Percentiles rank a stretch among this genome's conserved stretches.
Conservation (phyloP, 2,888 invertebrate species). For the Archips crataeganus region DNA sequence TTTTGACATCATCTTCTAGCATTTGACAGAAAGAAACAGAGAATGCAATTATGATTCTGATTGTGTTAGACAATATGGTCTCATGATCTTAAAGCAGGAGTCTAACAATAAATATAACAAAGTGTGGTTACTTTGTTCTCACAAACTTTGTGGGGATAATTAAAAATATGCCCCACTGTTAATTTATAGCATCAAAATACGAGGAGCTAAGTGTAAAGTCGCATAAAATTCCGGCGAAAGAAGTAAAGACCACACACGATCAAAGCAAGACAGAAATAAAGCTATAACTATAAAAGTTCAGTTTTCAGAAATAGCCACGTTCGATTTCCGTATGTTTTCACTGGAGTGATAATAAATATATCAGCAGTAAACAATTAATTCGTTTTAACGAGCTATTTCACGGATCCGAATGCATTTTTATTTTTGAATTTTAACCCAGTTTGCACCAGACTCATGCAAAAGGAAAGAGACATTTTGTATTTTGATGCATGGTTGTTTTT, state of each 20-base stretch:
- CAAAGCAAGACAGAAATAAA: slow-evolving; percentile 65
- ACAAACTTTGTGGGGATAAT: neutral
- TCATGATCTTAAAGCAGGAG: neutral
- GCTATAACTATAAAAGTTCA: slow-evolving; percentile 70
- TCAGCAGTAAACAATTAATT: slow-evolving; percentile 72
- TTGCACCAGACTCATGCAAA: slow-evolving; percentile 27
- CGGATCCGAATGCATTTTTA: slow-evolving; percentile 56
- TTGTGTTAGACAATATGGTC: too few species aligned
- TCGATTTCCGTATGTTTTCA: slow-evolving; percentile 70
- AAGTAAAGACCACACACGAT: slow-evolving; percentile 75
- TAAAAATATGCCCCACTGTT: neutral
- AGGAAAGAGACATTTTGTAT: slow-evolving; percentile 24
- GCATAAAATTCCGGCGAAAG: slow-evolving; percentile 22
- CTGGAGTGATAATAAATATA: slow-evolving; percentile 77
- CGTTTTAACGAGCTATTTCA: slow-evolving; percentile 64
- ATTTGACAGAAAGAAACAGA: too few species aligned
- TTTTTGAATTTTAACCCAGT: slow-evolving; percentile 52
- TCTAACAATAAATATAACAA: neutral
- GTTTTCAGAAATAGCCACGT: slow-evolving; percentile 72
- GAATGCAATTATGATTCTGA: too few species aligned
- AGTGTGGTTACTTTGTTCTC: neutral
- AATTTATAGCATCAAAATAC: slow-evolving; percentile 10
- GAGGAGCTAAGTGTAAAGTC: slow-evolving; percentile 26
- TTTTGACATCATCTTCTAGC: too few species aligned
- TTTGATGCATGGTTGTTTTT: slow-evolving; percentile 39